Base-by-base conservation (phyloP, 2,797 vertebrate genomes). In the Bovichtus variegatus region DNA sequence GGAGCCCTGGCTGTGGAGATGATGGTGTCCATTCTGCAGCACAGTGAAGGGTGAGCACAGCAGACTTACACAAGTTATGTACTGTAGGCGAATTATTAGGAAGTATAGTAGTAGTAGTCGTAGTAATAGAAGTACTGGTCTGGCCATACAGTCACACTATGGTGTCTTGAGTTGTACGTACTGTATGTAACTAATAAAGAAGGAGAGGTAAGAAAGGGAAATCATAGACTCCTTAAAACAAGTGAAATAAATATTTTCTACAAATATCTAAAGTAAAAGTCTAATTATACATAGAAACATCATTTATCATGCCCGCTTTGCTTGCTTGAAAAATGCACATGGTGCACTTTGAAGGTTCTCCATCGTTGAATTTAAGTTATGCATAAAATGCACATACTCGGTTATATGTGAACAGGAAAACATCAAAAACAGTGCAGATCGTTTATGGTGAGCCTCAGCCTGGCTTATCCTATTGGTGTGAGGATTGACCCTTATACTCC, bases 21-120 rank as follows among this genome's bases (percentile, higher is more conserved):
- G 76, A 99, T 99, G 98, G 96, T 99, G 54, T 99, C 98, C 55
- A 96, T 99, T 40, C 92, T 99, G 46, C 98, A 99, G 85, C 98
- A 99, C 93, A 96, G 95, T 60, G 97, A 99, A 93, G 97, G 97
- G 98, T 99, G 90, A 91, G 96, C 87, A 58, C 15, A 34, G 1
- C 12, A 7, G 38, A 51, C 18, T 34, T 25, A 18, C 1, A 31
- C 62, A 29, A 46, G 13, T n/a, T 34, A 40, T n/a, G n/a, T n/a
- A n/a, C n/a, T 25, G 3, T n/a, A 40, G 40, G 15, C 29, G 9
- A 29, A 31, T 64, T 47, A 5, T 44, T 27, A 46, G 29, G 19
- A 38, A 19, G 43, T 4, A 23, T 10, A 23, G 29, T 7, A 5
- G 0, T 15, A 31, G 34, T 34, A 34, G 31, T n/a, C n/a, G 5